Evolutionary conservation across 2,888 invertebrate species (phyloP).

Genomic region (Sericinus montela): DNA sequence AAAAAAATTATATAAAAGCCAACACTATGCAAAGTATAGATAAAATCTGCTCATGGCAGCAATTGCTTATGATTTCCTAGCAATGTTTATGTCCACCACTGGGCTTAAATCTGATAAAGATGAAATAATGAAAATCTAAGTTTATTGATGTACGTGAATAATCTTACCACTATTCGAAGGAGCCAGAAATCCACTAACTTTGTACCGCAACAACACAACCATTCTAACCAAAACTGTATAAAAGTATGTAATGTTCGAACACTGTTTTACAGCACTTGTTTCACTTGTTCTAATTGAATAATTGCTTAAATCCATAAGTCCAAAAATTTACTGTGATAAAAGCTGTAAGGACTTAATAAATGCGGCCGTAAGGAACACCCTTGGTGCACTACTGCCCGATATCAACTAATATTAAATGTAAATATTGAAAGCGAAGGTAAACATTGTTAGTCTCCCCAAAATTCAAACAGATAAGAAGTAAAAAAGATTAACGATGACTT

Average conservation of each 20-base stretch:
- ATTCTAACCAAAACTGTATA: conserved; percentile 24
- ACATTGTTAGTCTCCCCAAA: not conserved
- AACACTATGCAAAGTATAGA: no score
- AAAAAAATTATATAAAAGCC: no score
- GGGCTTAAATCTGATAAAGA: no score
- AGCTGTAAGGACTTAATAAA: not conserved
- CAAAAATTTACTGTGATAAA: not conserved
- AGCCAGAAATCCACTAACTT: conserved; percentile 22
- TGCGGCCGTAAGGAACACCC: not conserved
- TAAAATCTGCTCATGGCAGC: no score
- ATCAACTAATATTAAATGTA: conserved; percentile 5
- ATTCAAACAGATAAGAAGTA: conserved; percentile 7
- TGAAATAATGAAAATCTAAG: no score
- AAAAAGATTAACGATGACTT: conserved; percentile 5
- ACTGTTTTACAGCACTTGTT: conserved; percentile 4
- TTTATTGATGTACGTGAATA: not conserved
- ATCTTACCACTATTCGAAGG: conserved; percentile 26
- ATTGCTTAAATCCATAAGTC: conserved; percentile 10
- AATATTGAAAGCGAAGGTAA: conserved; percentile 7
- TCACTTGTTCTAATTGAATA: not conserved
- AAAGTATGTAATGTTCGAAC: conserved; percentile 6
- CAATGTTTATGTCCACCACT: no score
- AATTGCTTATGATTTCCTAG: no score
- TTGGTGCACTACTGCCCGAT: not conserved
- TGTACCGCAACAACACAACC: conserved; percentile 34